Conservation (phyloP, 1,140 invertebrate genomes). For the Varroa destructor region DNA sequence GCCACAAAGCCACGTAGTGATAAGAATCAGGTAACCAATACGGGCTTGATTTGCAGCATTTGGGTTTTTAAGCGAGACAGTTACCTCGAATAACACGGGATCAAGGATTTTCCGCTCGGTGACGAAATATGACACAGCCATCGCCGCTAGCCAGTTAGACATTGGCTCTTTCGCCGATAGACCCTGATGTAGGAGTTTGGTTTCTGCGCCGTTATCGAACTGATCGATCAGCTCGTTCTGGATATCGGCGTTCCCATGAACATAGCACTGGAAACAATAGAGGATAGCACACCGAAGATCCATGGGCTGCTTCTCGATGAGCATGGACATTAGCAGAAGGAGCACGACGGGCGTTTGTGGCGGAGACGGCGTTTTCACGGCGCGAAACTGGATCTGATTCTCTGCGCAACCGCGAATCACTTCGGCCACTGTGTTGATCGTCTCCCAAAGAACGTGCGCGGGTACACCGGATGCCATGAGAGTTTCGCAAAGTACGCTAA, state of each 20-base stretch:
- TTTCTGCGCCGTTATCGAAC: conserved; percentile 50
- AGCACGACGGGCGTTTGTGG: conserved; percentile 83
- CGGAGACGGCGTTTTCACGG: conserved; percentile 76
- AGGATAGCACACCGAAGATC: conserved; percentile 78
- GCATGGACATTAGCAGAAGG: conserved; percentile 93
- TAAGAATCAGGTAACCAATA: conserved; percentile 76
- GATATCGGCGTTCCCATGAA: conserved; percentile 80
- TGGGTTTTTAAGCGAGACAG: conserved; percentile 27
- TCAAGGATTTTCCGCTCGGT: conserved; percentile 69
- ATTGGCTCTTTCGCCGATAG: conserved; percentile 75
- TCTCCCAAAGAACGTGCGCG: conserved; percentile 60
- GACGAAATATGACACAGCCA: conserved; percentile 77
- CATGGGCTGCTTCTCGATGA: conserved; percentile 94
- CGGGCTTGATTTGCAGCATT: conserved; percentile 67
- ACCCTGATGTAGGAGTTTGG: conserved; percentile 84
- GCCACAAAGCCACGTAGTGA: conserved; percentile 73
- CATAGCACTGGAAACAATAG: conserved; percentile 91
- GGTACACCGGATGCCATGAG: conserved; percentile 92
- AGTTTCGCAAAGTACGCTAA: conserved; percentile 59
- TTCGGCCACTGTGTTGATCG: conserved; percentile 87
- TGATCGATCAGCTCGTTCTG: conserved; percentile 79
- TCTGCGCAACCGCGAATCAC: conserved; percentile 72
- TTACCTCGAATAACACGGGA: conserved; percentile 43
- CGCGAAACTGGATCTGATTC: conserved; percentile 84
- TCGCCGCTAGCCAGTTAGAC: conserved; percentile 94